Evolutionary conservation across 2,888 invertebrate species (phyloP).

Genomic region (Cerceris ruficornis): DNA sequence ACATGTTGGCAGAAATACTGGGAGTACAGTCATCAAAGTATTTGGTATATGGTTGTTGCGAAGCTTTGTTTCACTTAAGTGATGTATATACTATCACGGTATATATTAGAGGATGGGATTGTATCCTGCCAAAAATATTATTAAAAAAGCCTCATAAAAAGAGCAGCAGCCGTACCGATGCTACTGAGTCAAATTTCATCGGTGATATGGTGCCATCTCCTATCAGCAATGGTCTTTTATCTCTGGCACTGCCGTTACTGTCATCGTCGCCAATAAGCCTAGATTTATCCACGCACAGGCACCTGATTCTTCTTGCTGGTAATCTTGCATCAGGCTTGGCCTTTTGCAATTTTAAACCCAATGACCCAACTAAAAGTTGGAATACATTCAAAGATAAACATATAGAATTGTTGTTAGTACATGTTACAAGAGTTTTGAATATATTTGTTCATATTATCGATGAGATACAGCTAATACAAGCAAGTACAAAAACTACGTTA

Average conservation of each 20-base stretch:
- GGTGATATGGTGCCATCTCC: slow-evolving; percentile 56
- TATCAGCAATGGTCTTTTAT: slow-evolving; percentile 73
- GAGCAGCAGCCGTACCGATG: slow-evolving; percentile 59
- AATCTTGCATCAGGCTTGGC: slow-evolving; percentile 80
- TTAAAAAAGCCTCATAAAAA: slow-evolving; percentile 66
- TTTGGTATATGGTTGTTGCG: slow-evolving; percentile 86
- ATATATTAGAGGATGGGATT: slow-evolving; percentile 87
- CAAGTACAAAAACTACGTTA: slow-evolving; percentile 83
- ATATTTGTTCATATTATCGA: slow-evolving; percentile 90
- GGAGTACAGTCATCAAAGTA: slow-evolving; percentile 86
- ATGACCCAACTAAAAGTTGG: slow-evolving; percentile 74
- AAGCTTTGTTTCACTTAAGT: slow-evolving; percentile 87
- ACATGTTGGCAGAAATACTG: slow-evolving; percentile 83
- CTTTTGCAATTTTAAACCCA: slow-evolving; percentile 81
- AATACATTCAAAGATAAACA: slow-evolving; percentile 78
- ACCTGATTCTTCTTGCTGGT: slow-evolving; percentile 80
- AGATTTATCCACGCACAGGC: slow-evolving; percentile 82
- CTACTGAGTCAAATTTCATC: slow-evolving; percentile 41
- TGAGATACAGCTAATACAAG: slow-evolving; percentile 81
- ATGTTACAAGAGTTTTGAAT: slow-evolving; percentile 88
- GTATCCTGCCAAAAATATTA: slow-evolving; percentile 74
- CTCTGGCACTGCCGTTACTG: slow-evolving; percentile 80
- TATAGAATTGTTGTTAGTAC: slow-evolving; percentile 85
- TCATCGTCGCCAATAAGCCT: slow-evolving; percentile 82
- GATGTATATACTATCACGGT: slow-evolving; percentile 87